A percentile compares a stretch with the other conserved stretches of the same genome.
Evolutionary conservation across 2,888 invertebrate species (phyloP).

Genomic region (Entomobrya multifasciata): DNA sequence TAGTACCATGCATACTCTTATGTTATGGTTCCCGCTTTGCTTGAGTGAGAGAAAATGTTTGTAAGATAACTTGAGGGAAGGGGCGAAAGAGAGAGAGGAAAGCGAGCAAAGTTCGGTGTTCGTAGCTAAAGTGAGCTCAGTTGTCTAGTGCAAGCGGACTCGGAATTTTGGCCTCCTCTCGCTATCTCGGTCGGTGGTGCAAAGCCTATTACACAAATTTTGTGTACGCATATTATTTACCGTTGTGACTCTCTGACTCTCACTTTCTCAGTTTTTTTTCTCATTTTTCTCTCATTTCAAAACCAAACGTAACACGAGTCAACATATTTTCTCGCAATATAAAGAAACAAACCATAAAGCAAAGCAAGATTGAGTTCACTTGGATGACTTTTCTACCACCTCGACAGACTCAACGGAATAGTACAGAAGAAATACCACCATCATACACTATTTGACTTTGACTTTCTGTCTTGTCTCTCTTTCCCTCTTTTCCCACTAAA

Average conservation of each 20-base stretch:
- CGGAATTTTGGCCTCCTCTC: slow-evolving; percentile 66
- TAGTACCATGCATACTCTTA: too few relatives aligned
- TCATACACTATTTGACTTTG: slow-evolving; percentile 39
- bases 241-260: slow-evolving; percentile 32
- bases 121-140: slow-evolving; percentile 71
- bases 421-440: slow-evolving; percentile 23
- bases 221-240: slow-evolving; percentile 30
- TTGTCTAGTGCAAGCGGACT: slow-evolving; percentile 67
- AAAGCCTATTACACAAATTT: not conserved
- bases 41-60: slow-evolving; percentile 23
- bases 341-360: slow-evolving; percentile 64
- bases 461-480: slow-evolving; percentile 38
- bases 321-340: slow-evolving; percentile 53
- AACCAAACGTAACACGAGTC: slow-evolving; percentile 57
- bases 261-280: slow-evolving; percentile 26
- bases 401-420: slow-evolving; percentile 21
- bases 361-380: slow-evolving; percentile 70
- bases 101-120: slow-evolving; percentile 65
- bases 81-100: slow-evolving; percentile 40
- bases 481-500: slow-evolving; percentile 6
- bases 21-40: not conserved
- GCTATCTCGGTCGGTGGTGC: not conserved
- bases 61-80: slow-evolving; percentile 40
- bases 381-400: slow-evolving; percentile 66
- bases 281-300: slow-evolving; percentile 69